Conservation (phyloP, 30 jellyfish, hydroid and myxozoan species). For the Catostylus mosaicus region DNA sequence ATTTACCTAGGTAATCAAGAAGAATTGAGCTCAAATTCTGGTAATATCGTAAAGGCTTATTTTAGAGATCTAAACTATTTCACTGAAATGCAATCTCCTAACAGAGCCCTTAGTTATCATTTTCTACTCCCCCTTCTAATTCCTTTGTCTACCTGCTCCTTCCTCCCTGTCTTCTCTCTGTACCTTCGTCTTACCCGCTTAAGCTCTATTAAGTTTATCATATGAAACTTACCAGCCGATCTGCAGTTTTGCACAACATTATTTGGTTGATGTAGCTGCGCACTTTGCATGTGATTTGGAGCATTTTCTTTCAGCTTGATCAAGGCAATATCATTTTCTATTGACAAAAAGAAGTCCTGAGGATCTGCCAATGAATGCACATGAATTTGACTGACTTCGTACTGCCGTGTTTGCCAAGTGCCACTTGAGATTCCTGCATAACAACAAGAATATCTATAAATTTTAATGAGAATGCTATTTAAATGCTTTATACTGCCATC, state of each 20-base stretch:
- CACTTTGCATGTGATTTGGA: background rate
- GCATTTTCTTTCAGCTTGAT: slow-evolving; percentile 18
- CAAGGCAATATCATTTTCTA: slow-evolving; percentile 39
- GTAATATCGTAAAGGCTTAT: too few relatives aligned
- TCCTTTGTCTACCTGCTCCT: background rate
- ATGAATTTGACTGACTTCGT: background rate
- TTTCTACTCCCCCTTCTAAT: too few relatives aligned
- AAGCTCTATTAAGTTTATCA: background rate
- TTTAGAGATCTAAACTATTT: too few relatives aligned
- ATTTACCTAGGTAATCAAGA: too few relatives aligned
- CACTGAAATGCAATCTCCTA: too few relatives aligned
- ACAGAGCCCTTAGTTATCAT: background rate
- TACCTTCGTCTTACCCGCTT: background rate
- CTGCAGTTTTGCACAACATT: slow-evolving; percentile 1
- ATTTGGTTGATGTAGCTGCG: background rate
- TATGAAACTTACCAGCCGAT: slow-evolving; percentile 36
- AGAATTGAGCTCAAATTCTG: too few relatives aligned
- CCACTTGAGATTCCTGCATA: background rate
- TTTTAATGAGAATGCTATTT: too few relatives aligned
- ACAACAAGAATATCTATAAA: too few relatives aligned
- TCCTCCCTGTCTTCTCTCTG: background rate
- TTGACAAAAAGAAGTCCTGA: background rate
- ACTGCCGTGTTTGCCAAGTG: background rate
- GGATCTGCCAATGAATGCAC: background rate
- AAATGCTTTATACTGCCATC: too few relatives aligned